These are phyloP conservation scores for Tetramorium bicarinatum DNA, from an alignment of 2,888 invertebrate species.

Conservation along the genomic window DNA sequence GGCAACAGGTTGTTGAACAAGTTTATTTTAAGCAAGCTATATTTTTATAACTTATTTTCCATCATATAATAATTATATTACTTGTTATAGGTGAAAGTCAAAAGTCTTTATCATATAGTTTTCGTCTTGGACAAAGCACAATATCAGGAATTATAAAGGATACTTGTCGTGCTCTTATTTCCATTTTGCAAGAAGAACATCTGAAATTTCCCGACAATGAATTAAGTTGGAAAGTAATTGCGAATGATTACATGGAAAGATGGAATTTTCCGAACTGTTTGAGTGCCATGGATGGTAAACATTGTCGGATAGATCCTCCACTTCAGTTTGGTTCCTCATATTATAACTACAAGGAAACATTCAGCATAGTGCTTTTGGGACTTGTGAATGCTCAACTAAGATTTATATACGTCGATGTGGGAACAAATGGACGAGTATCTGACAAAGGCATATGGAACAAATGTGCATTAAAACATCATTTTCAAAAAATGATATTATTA, in stretches of 20 bases:
- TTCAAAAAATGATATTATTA: too few species aligned
- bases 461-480: too few species aligned
- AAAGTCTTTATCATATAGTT: slow-evolving; percentile 12
- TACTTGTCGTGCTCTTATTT: not conserved
- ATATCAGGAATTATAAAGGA: slow-evolving; percentile 15
- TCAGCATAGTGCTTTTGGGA: slow-evolving; percentile 11
- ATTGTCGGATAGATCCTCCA: not conserved
- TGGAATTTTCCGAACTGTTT: slow-evolving; percentile 21
- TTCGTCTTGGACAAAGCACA: slow-evolving; percentile 23
- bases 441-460: too few species aligned
- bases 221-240: not conserved
- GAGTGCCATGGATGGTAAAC: slow-evolving; percentile 13
- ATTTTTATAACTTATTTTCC: slow-evolving; percentile 1
- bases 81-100: not conserved
- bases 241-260: not conserved
- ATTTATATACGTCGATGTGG: slow-evolving; percentile 16
- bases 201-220: too few species aligned
- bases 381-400: slow-evolving; percentile 11
- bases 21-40: not conserved
- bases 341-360: not conserved
- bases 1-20: slow-evolving; percentile 10
- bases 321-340: not conserved
- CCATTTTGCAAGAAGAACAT: too few species aligned
- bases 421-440: too few species aligned
- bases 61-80: not conserved